A percentile compares a stretch with the other conserved stretches of the same genome.
These are phyloP conservation scores for Dipodomys stephensi DNA, from an alignment of 2,113 vertebrate species.

Conservation along the genomic window DNA sequence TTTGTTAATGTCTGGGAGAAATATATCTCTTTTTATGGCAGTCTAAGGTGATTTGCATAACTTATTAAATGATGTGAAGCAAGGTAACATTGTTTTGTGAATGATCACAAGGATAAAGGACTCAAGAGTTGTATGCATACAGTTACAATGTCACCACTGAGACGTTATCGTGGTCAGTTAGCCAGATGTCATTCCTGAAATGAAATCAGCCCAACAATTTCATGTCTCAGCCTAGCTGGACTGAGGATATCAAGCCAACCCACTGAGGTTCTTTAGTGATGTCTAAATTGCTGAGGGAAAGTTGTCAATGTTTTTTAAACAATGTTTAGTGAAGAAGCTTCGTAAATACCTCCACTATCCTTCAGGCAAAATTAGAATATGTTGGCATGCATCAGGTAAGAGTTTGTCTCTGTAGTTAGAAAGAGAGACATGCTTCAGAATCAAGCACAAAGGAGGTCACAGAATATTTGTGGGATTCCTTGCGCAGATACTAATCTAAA, in stretches of 20 bases:
- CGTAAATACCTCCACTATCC: not conserved
- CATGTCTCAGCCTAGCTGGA: not conserved
- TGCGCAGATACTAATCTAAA: not conserved
- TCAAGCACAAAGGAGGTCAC: not conserved
- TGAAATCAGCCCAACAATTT: constrained; percentile 57
- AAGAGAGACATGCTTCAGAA: not conserved
- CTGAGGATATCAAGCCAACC: constrained; percentile 2
- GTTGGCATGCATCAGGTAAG: constrained; percentile 19
- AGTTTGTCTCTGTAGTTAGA: not conserved
- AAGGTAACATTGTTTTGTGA: constrained; percentile 72
- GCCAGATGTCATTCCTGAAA: constrained; percentile 73
- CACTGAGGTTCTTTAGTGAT: constrained; percentile 29
- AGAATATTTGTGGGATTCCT: not conserved
- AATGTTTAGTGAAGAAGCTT: constrained; percentile 42
- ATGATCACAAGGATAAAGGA: constrained; percentile 68
- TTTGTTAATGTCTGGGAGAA: constrained; percentile 68
- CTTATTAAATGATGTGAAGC: constrained; percentile 78
- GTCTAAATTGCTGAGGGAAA: not conserved
- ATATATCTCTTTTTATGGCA: constrained; percentile 68
- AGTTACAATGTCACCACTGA: constrained; percentile 62
- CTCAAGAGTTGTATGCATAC: constrained; percentile 57
- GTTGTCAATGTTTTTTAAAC: not conserved
- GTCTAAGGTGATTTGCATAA: constrained; percentile 73
- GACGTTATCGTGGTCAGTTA: constrained; percentile 74
- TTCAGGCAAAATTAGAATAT: constrained; percentile 5